Evolutionary conservation across 2,888 invertebrate genomes (phyloP), one percentile per base, ranked within the genome.

Genomic region (Epinotia ramella): DNA sequence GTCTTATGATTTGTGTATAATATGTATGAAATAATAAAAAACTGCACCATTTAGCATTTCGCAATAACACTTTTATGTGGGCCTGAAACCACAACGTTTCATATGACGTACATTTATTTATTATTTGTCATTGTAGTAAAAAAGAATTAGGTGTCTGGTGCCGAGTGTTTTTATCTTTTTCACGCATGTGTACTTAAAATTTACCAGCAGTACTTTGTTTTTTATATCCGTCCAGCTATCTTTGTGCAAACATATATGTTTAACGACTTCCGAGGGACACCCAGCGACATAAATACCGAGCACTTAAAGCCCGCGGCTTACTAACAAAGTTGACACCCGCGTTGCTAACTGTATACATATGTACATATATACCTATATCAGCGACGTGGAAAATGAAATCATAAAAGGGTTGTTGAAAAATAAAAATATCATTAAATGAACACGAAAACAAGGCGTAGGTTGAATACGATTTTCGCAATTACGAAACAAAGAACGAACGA

Each of bases 401-500:
- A 18, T 63, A 53, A 71, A 62, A 71, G 33, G 63, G 70, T 49
- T 67, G 33, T 67, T 57, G 33, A 62, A 62, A 49, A 59, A 62
- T 62, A 64, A 60, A 70, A 70, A 70, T 62, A 49, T n/a, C 13
- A 70, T 62, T 70, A 64, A 73, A 73, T 73, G 63, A 66, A 70
- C 70, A 62, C 59, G 56, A 62, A 74, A 70, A 59, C 64, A 59
- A 33, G 69, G 59, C 57, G 49, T 20, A 64, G 64, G 69, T 33
- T 20, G 13, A 69, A 49, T 49, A 65, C 53, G 40, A 75, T 71
- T 71, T 64, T 70, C 59, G 53, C 71, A 75, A 71, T 75, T 75
- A 75, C 65, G 49, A 57, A 75, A 75, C 75, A 75, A 75, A 75
- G 75, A 62, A 71, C 53, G 71, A 53, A 60, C 59, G 57, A 53